phyloP scores from a whole-genome alignment of 2,888 invertebrate genomes.

The Phyllotreta cruciferae region DNA sequence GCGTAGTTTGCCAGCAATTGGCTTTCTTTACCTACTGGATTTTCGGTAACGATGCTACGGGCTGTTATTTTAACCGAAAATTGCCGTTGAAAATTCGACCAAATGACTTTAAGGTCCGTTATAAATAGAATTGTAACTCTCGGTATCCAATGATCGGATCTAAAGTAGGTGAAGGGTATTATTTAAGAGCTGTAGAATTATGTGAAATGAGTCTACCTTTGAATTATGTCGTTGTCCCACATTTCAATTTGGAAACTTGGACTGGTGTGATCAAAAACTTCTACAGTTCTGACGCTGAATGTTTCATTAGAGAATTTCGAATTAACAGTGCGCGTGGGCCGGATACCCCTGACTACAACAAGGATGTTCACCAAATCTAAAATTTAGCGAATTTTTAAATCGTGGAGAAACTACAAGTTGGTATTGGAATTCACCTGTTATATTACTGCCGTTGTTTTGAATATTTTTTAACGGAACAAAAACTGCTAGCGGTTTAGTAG shows the following conservation, averaged over 20 bases:
- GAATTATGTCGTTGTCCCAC: constrained; percentile 76
- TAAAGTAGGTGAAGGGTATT: constrained; percentile 44
- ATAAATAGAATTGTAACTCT: constrained; percentile 74
- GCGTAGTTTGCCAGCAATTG: constrained; percentile 65
- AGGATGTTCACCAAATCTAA: constrained; percentile 70
- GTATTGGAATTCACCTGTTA: constrained; percentile 42
- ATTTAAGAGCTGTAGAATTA: neutral
- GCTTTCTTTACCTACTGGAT: constrained; percentile 73
- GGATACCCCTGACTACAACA: constrained; percentile 70
- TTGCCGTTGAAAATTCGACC: constrained; percentile 64
- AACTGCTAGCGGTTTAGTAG: constrained; percentile 70
- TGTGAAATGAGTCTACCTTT: constrained; percentile 58
- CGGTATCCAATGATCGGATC: constrained; percentile 73
- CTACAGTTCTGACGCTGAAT: constrained; percentile 69
- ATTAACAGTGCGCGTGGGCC: constrained; percentile 68
- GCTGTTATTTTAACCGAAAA: constrained; percentile 62
- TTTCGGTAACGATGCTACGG: constrained; percentile 74
- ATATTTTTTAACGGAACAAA: constrained; percentile 65
- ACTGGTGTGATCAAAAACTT: constrained; percentile 69
- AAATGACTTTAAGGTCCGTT: constrained; percentile 71
- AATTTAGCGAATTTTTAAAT: constrained; percentile 7
- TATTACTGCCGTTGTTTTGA: constrained; percentile 57
- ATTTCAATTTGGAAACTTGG: constrained; percentile 68
- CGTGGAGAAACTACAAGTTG: neutral
- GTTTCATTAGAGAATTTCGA: constrained; percentile 66